Percentiles rank a stretch among this genome's conserved stretches.
phyloP scores from a whole-genome alignment of 1,140 invertebrate genomes.

The Papilio aristodemus region DNA sequence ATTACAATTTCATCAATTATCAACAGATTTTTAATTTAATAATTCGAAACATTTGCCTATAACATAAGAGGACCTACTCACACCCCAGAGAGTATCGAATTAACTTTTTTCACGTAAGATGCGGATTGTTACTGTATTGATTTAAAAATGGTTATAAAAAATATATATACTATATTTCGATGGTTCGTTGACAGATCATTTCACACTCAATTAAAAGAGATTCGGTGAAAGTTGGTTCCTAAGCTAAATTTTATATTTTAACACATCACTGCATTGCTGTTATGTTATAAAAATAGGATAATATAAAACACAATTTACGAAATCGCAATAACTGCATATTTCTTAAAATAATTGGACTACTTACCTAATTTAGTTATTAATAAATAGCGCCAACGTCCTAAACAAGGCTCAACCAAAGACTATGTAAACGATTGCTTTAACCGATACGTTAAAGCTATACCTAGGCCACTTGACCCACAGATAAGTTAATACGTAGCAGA shows the following conservation, averaged over 20 bases:
- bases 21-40: not conserved
- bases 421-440: not conserved
- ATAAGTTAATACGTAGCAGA: too few species aligned
- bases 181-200: slow-evolving; percentile 30
- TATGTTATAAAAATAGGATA: not conserved
- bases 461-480: not conserved
- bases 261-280: slow-evolving; percentile 10
- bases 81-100: not conserved
- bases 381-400: slow-evolving; percentile 40
- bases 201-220: slow-evolving; percentile 32
- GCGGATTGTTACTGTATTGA: not conserved
- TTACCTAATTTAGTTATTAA: slow-evolving; percentile 40
- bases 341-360: slow-evolving; percentile 12
- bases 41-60: not conserved
- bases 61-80: not conserved
- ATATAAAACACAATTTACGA: slow-evolving; percentile 1
- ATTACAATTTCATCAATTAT: too few species aligned
- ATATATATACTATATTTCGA: too few species aligned
- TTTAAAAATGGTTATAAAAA: not conserved
- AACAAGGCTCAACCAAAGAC: slow-evolving; percentile 29
- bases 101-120: not conserved
- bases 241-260: slow-evolving; percentile 36
- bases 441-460: not conserved
- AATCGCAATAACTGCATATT: slow-evolving; percentile 24
- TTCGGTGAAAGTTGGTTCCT: slow-evolving; percentile 45